phyloP scores from a whole-genome alignment of 2,113 vertebrate species.

The Xiphias gladius region DNA sequence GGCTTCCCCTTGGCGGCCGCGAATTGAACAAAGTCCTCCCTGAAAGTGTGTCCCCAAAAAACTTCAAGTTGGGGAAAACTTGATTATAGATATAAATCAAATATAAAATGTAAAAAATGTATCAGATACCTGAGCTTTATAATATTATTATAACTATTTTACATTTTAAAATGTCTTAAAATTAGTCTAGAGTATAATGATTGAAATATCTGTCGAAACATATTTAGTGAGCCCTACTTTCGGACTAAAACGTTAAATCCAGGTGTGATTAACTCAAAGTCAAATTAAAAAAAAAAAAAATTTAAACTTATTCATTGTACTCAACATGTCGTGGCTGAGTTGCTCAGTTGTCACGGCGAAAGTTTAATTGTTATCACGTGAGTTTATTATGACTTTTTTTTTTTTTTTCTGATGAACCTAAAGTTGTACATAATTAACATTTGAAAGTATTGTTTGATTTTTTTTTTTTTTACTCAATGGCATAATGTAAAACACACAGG shows the following conservation, averaged over 20 bases:
- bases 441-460: not conserved
- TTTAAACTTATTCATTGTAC: too few relatives aligned
- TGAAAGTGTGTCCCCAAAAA: slow-evolving; percentile 34
- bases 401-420: not conserved
- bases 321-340: not conserved
- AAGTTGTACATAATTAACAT: too few relatives aligned
- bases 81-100: too few relatives aligned
- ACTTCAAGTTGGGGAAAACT: not conserved
- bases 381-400: not conserved
- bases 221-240: not conserved
- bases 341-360: not conserved
- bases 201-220: not conserved
- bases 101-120: too few relatives aligned
- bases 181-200: not conserved
- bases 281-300: too few relatives aligned
- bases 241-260: not conserved
- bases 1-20: slow-evolving; percentile 44
- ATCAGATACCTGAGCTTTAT: too few relatives aligned
- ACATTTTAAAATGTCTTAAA: too few relatives aligned
- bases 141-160: too few relatives aligned
- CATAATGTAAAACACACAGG: not conserved
- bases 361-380: not conserved
- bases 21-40: slow-evolving; percentile 50
- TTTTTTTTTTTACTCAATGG: not conserved
- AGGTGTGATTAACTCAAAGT: too few relatives aligned